Percentiles rank a stretch among this genome's conserved stretches.
Evolutionary conservation across 1,140 invertebrate genomes (phyloP).

Genomic region (Mamestra configurata): DNA sequence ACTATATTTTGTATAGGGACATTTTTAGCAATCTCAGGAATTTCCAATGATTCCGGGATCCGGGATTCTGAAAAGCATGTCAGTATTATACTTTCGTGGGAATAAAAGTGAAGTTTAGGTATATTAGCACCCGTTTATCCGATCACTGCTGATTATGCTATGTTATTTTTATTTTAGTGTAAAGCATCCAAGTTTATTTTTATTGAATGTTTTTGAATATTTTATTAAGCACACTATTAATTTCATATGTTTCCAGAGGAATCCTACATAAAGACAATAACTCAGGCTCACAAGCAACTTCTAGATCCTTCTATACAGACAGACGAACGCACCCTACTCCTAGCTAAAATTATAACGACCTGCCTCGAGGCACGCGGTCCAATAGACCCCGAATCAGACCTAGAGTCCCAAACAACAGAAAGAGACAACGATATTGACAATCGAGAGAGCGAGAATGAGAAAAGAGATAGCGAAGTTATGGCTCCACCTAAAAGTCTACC

Average conservation of each 20-base stretch:
- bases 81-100: too few species aligned
- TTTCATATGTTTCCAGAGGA: slow-evolving; percentile 65
- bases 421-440: slow-evolving; percentile 15
- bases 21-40: too few species aligned
- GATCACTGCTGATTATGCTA: too few species aligned
- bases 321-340: slow-evolving; percentile 69
- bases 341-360: slow-evolving; percentile 71
- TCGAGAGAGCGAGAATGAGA: slow-evolving; percentile 23
- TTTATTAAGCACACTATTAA: too few species aligned
- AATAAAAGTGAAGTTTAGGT: too few species aligned
- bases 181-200: too few species aligned
- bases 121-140: too few species aligned
- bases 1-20: too few species aligned
- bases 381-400: slow-evolving; percentile 59
- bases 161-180: too few species aligned
- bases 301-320: slow-evolving; percentile 70
- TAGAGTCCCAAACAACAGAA: slow-evolving; percentile 51
- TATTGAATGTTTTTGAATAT: too few species aligned
- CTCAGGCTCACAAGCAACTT: slow-evolving; percentile 67
- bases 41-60: too few species aligned
- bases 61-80: too few species aligned
- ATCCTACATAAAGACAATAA: slow-evolving; percentile 71
- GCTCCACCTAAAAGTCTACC: slow-evolving; percentile 76
- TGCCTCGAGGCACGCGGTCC: slow-evolving; percentile 68
- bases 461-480: slow-evolving; percentile 71